These are phyloP conservation scores for Microplitis manilae DNA, from an alignment of 2,888 invertebrate genomes.

Conservation along the genomic window DNA sequence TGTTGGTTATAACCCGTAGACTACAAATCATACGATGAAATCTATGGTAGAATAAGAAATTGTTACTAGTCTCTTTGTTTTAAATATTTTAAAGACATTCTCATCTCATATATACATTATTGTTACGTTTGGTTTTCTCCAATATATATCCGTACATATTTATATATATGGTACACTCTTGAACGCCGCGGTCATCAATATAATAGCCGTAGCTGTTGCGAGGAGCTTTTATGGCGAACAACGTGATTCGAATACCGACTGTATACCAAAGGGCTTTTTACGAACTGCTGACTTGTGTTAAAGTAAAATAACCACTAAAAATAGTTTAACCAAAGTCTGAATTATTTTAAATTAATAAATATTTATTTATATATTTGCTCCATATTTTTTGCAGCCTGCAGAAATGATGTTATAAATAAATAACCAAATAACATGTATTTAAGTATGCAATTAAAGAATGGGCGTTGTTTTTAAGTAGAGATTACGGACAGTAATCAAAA, in stretches of 20 bases:
- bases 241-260: slow-evolving; percentile 51
- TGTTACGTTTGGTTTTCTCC: neutral
- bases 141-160: neutral
- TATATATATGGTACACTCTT: neutral
- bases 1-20: no score
- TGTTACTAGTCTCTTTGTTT: neutral
- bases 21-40: no score
- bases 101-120: neutral
- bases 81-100: neutral
- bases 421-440: slow-evolving; percentile 30
- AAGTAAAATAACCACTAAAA: slow-evolving; percentile 38
- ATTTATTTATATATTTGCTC: no score
- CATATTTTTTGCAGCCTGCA: no score
- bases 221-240: slow-evolving; percentile 49
- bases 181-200: slow-evolving; percentile 30
- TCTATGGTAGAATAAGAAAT: no score
- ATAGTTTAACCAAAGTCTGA: slow-evolving; percentile 21
- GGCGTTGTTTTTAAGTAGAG: slow-evolving; percentile 21
- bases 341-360: no score
- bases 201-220: slow-evolving; percentile 39
- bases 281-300: slow-evolving; percentile 48
- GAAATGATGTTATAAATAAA: neutral
- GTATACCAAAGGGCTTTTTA: slow-evolving; percentile 44
- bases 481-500: neutral
- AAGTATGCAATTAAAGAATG: slow-evolving; percentile 37